Evolutionary conservation across 2,888 invertebrate species (phyloP).

Genomic region (Eupithecia centaureata): DNA sequence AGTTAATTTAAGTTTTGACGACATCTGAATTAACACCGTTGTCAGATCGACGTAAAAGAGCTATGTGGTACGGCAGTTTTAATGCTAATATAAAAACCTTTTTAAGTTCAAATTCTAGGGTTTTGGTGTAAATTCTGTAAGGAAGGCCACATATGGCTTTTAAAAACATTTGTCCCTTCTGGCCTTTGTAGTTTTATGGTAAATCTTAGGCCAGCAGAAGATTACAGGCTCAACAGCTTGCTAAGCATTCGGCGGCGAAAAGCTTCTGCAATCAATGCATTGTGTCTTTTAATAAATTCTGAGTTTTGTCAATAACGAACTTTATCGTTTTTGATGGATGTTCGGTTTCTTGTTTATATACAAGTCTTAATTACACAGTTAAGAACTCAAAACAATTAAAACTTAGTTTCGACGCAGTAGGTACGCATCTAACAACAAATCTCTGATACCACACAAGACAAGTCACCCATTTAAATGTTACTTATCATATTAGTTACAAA

Average conservation of each 20-base stretch:
- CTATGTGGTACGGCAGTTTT: neutral
- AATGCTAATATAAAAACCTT: constrained; percentile 18
- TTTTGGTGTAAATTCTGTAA: constrained; percentile 39
- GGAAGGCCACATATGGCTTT: constrained; percentile 31
- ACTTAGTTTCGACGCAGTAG: neutral
- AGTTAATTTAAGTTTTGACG: neutral
- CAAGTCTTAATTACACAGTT: neutral
- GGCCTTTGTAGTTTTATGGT: neutral
- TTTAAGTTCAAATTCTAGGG: constrained; percentile 7
- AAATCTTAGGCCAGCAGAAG: neutral
- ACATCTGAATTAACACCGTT: neutral
- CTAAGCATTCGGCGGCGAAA: neutral
- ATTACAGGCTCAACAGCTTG: neutral
- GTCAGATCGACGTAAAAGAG: neutral
- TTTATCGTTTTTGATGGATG: neutral
- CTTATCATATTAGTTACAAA: constrained; percentile 21
- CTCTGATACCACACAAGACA: constrained; percentile 11
- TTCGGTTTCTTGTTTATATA: neutral
- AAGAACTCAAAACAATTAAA: neutral
- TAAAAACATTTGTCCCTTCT: neutral
- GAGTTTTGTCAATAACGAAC: neutral
- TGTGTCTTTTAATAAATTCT: neutral
- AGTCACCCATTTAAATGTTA: constrained; percentile 12
- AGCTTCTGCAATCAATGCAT: constrained; percentile 1
- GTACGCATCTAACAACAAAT: neutral